Evolutionary conservation across 2,888 invertebrate genomes (phyloP).

Genomic region (Apomyelois bistriatella): DNA sequence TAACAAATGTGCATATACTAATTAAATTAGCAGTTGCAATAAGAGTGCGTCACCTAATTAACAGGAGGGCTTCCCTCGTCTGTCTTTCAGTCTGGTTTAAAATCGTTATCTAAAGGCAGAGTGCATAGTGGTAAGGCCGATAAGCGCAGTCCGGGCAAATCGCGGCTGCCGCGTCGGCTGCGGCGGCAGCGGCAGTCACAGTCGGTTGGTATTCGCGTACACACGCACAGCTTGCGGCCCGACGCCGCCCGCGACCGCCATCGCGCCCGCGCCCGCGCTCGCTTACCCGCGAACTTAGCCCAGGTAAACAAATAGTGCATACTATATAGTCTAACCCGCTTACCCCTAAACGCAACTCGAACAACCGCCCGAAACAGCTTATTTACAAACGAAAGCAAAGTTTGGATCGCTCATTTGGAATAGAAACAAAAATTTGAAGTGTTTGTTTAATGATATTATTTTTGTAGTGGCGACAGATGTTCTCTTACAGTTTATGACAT

Average conservation of each 20-base stretch:
- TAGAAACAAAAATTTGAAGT: constrained; percentile 51
- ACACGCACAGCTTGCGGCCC: constrained; percentile 67
- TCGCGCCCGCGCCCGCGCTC: constrained; percentile 45
- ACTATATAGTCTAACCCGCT: constrained; percentile 19
- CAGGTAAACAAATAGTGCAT: constrained; percentile 59
- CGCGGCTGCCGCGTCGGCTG: constrained; percentile 36
- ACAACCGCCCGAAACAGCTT: constrained; percentile 25
- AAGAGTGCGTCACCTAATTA: constrained; percentile 13
- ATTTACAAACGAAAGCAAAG: constrained; percentile 35
- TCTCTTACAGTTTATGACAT: constrained; percentile 33
- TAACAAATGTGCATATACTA: background rate
- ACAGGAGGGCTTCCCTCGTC: constrained; percentile 10
- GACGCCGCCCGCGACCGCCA: constrained; percentile 46
- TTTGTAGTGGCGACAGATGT: constrained; percentile 50
- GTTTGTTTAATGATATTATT: constrained; percentile 48
- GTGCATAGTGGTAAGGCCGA: constrained; percentile 61
- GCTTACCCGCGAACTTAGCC: constrained; percentile 37
- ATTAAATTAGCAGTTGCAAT: background rate
- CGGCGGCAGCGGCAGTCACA: constrained; percentile 47
- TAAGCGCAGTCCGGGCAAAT: constrained; percentile 60
- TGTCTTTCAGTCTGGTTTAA: constrained; percentile 31
- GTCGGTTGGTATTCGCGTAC: constrained; percentile 69
- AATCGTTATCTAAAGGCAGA: constrained; percentile 56
- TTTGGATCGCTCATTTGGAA: constrained; percentile 42
- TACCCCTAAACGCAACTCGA: constrained; percentile 38